These are phyloP conservation scores for Lanius ludovicianus DNA, from an alignment of 2,113 vertebrate genomes.

Conservation along the genomic window DNA sequence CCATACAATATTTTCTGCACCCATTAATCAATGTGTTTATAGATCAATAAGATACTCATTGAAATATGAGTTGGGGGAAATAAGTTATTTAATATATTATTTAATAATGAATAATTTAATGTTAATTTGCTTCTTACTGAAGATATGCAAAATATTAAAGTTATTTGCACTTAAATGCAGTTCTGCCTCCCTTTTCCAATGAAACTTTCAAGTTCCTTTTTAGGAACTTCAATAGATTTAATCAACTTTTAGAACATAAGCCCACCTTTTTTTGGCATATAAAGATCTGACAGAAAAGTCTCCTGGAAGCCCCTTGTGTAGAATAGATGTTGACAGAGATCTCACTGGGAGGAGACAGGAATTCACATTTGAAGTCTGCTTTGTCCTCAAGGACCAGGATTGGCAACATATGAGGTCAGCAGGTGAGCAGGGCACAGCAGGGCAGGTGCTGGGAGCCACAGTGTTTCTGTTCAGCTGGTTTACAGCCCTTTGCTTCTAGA, in stretches of 20 bases:
- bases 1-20: neutral
- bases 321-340: neutral
- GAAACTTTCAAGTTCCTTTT: neutral
- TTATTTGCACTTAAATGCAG: neutral
- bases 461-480: neutral
- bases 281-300: neutral
- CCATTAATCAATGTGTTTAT: slow-evolving; percentile 19
- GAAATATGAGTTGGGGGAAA: slow-evolving; percentile 25
- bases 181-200: neutral
- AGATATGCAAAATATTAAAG: neutral
- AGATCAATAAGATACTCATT: neutral
- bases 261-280: neutral
- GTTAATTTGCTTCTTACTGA: neutral
- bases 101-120: neutral
- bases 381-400: neutral
- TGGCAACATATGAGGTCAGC: fast-evolving
- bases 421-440: neutral
- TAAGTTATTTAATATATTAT: neutral
- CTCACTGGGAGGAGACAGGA: neutral
- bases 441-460: fast-evolving
- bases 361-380: neutral
- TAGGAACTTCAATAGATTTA: neutral
- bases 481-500: neutral
- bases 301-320: neutral
- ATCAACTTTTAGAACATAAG: neutral